Evolutionary conservation across 2,888 invertebrate genomes (phyloP).

Genomic region (Stegophylla sp.): DNA sequence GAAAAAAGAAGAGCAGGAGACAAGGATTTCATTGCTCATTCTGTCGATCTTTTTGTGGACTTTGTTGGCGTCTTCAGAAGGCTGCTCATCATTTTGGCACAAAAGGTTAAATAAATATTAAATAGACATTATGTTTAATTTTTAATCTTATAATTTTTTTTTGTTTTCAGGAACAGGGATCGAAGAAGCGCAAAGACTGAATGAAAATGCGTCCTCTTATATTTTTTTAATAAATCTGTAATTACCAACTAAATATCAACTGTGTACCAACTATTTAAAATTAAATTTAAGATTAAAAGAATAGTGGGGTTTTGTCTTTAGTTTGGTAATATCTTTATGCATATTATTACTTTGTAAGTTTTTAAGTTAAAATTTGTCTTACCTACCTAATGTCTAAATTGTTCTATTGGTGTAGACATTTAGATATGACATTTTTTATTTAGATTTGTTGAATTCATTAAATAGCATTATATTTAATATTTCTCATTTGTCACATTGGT

Average conservation of each 20-base stretch:
- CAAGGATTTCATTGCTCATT: slow-evolving; percentile 91
- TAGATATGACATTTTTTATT: slow-evolving; percentile 22
- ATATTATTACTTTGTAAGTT: slow-evolving; percentile 44
- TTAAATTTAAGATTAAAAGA: slow-evolving; percentile 34
- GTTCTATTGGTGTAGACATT: slow-evolving; percentile 37
- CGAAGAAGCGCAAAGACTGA: slow-evolving; percentile 58
- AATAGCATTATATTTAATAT: slow-evolving; percentile 38
- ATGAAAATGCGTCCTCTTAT: slow-evolving; percentile 23
- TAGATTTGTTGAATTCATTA: slow-evolving; percentile 33
- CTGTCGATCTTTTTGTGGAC: slow-evolving; percentile 93
- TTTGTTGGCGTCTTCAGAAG: slow-evolving; percentile 93
- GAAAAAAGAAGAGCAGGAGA: slow-evolving; percentile 89
- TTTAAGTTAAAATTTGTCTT: slow-evolving; percentile 20
- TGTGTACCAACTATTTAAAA: slow-evolving; percentile 46
- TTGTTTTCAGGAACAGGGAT: slow-evolving; percentile 51
- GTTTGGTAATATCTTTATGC: slow-evolving; percentile 22
- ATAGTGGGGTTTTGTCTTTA: slow-evolving; percentile 46
- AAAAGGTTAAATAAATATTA: slow-evolving; percentile 72
- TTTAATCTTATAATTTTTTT: neutral
- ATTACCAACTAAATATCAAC: slow-evolving; percentile 40
- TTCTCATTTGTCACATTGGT: slow-evolving; percentile 42
- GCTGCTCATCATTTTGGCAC: slow-evolving; percentile 85
- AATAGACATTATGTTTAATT: neutral
- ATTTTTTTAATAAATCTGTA: slow-evolving; percentile 16
- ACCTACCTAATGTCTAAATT: slow-evolving; percentile 29